These are phyloP conservation scores for Oryzaephilus surinamensis DNA, from an alignment of 1,140 invertebrate genomes.

Conservation along the genomic window DNA sequence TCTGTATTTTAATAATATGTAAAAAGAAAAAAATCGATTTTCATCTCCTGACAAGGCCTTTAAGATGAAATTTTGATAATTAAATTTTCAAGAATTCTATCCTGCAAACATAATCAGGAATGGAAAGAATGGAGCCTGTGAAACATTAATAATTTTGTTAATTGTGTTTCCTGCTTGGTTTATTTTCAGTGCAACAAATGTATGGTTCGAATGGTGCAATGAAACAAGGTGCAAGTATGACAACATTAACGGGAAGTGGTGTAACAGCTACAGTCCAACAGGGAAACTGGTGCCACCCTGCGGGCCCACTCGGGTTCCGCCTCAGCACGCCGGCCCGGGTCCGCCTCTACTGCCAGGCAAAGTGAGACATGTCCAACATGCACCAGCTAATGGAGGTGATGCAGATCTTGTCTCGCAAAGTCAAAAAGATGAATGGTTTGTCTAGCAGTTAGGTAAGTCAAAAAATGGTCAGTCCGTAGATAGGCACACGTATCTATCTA, in stretches of 20 bases:
- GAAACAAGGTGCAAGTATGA: slow-evolving; percentile 48
- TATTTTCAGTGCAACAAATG: slow-evolving; percentile 64
- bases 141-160: neutral
- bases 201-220: slow-evolving; percentile 67
- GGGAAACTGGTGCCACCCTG: slow-evolving; percentile 92
- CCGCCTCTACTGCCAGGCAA: slow-evolving; percentile 64
- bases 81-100: too few relatives aligned
- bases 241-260: slow-evolving; percentile 40
- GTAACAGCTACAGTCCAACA: slow-evolving; percentile 47
- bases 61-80: too few relatives aligned
- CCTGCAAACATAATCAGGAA: neutral
- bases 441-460: slow-evolving; percentile 46
- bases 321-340: slow-evolving; percentile 53
- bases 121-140: too few relatives aligned
- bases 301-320: slow-evolving; percentile 71
- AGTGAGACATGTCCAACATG: slow-evolving; percentile 40
- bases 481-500: too few relatives aligned
- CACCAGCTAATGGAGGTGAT: slow-evolving; percentile 26
- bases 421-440: slow-evolving; percentile 59
- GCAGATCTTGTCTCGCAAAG: slow-evolving; percentile 29
- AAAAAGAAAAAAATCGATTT: too few relatives aligned
- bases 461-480: neutral
- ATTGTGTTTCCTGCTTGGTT: neutral
- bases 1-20: too few relatives aligned
- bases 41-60: too few relatives aligned